These are phyloP conservation scores for Hylaea fasciaria DNA, from an alignment of 2,888 invertebrate species.

Conservation along the genomic window DNA sequence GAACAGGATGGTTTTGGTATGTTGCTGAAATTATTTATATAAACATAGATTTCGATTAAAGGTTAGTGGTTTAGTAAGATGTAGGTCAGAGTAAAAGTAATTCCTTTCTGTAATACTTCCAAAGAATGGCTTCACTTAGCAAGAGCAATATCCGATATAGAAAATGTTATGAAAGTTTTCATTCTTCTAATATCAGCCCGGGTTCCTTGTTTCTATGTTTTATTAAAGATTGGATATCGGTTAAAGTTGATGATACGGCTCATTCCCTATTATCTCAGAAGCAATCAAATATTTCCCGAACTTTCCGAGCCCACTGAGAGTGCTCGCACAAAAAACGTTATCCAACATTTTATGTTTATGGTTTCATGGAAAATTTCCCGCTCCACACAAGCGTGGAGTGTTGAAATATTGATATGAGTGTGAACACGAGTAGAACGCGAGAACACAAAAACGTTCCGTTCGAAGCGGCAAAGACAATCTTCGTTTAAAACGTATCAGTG, in stretches of 20 bases:
- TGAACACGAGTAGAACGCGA: slow-evolving; percentile 1
- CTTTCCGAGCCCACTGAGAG: slow-evolving; percentile 33
- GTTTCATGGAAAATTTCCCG: slow-evolving; percentile 39
- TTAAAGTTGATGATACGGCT: slow-evolving; percentile 24
- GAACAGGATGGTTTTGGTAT: slow-evolving; percentile 72
- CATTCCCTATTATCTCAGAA: slow-evolving; percentile 33
- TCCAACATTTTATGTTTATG: slow-evolving; percentile 38
- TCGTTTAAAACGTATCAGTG: slow-evolving; percentile 24
- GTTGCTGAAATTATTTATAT: slow-evolving; percentile 34
- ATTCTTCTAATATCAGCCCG: background rate
- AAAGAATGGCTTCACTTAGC: too few species aligned
- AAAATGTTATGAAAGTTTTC: too few species aligned
- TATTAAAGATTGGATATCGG: slow-evolving; percentile 11
- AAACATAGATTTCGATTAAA: background rate
- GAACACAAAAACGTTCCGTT: slow-evolving; percentile 12
- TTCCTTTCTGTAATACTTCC: too few species aligned
- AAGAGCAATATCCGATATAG: too few species aligned
- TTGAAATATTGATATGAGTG: slow-evolving; percentile 35
- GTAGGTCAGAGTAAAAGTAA: too few species aligned
- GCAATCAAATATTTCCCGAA: slow-evolving; percentile 43
- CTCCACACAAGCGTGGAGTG: slow-evolving; percentile 9
- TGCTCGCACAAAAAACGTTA: slow-evolving; percentile 36
- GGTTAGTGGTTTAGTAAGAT: too few species aligned
- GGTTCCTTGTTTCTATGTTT: background rate
- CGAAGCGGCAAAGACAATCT: slow-evolving; percentile 23